phyloP scores from a whole-genome alignment of 2,113 vertebrate species.

The Nycticryphes semicollaris region DNA sequence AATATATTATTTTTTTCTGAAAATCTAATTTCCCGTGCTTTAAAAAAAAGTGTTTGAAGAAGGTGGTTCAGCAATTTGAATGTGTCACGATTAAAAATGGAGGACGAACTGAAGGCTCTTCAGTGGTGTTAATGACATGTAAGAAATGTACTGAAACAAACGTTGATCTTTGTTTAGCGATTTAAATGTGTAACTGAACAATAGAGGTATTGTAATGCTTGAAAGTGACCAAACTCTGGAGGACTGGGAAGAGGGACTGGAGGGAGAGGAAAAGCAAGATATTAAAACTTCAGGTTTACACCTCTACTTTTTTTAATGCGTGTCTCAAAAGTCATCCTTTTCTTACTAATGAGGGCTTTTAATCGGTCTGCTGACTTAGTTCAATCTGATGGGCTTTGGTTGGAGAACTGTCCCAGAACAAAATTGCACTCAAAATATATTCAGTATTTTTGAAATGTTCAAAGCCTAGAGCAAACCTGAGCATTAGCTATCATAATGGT shows the following conservation, averaged over 20 bases:
- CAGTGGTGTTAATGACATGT: constrained; percentile 50
- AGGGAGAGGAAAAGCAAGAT: not conserved
- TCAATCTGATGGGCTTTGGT: not conserved
- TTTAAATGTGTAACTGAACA: constrained; percentile 51
- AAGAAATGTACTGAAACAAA: constrained; percentile 50
- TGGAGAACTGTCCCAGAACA: not conserved
- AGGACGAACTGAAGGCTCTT: not conserved
- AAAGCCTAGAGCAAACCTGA: not conserved
- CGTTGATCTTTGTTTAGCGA: constrained; percentile 36
- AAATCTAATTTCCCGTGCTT: not conserved
- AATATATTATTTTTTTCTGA: not conserved
- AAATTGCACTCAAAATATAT: not conserved
- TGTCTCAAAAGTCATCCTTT: not conserved
- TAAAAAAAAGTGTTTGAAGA: not conserved
- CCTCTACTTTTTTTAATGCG: not conserved
- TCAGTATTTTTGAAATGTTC: not conserved
- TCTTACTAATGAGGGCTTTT: not conserved
- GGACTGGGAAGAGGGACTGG: not conserved
- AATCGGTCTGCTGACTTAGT: not conserved
- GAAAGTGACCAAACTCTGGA: constrained; percentile 25
- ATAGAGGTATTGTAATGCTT: constrained; percentile 53
- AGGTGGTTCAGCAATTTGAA: not conserved
- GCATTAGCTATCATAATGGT: not conserved
- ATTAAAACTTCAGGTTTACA: not conserved
- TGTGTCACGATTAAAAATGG: not conserved